Percentiles rank a stretch among this genome's conserved stretches.
Conservation (phyloP, 2,797 vertebrate species). For the Falco rusticolus region DNA sequence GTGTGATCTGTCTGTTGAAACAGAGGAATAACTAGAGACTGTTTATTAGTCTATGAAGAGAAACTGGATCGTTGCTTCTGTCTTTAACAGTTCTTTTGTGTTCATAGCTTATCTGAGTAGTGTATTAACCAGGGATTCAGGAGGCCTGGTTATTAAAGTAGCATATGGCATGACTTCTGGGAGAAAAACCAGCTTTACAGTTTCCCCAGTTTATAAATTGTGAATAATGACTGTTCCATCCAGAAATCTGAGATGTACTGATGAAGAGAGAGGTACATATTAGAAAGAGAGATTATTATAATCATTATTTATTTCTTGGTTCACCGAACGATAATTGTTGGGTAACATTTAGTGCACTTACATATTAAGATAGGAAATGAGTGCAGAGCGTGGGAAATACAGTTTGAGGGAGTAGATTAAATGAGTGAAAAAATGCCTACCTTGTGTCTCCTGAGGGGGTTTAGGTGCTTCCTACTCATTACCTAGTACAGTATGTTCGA, state of each 20-base stretch:
- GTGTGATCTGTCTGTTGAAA: neutral
- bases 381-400: neutral
- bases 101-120: neutral
- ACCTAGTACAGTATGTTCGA: neutral
- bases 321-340: neutral
- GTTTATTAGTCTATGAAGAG: slow-evolving; percentile 27
- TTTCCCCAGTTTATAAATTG: neutral
- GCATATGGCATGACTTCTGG: neutral
- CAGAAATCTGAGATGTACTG: neutral
- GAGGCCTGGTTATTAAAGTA: neutral
- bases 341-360: neutral
- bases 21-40: neutral
- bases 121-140: neutral
- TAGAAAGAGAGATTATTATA: neutral
- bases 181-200: neutral
- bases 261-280: neutral
- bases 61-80: neutral
- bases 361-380: neutral
- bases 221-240: neutral
- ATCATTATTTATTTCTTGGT: neutral
- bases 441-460: neutral
- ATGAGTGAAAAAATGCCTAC: neutral
- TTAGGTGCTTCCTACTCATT: neutral
- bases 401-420: neutral
- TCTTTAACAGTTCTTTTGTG: slow-evolving; percentile 14